Evolutionary conservation across 2,888 invertebrate species (phyloP), one percentile per base, ranked within the genome.

Genomic region (Euspilapteryx auroguttella): DNA sequence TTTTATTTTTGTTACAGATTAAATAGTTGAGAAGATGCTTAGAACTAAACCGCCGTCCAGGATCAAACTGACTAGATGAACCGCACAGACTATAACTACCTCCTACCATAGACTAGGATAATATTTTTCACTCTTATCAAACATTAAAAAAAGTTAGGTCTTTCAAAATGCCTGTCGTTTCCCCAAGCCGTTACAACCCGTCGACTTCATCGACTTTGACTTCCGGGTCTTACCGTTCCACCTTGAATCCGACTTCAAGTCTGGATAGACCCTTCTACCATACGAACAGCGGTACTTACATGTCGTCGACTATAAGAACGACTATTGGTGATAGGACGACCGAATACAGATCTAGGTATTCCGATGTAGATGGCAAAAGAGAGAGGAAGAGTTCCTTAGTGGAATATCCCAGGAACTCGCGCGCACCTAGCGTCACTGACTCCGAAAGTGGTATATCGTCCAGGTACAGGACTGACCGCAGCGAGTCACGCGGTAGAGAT

Each of bases 221-320:
- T 31, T 73, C 79, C 15, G 73, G 81, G 12, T 78, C 80, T 0
- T 76, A 62, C 33, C 39, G 76, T 1, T 64, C 76, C 1, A 62
- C 66, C 0, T 43, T 78, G 7, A 66, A 69, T 24, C 71, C 69
- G 10, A 52, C 79, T 0, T 52, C 76, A 1, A 68, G 66, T 24
- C 46, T 79, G 10, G 80, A 81, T 34, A 75, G 80, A 41, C 80
- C 81, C 0, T 80, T 73, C 43, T 81, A 69, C 39, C 53, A 73
- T 31, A 59, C 65, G 7, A 47, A 57, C 21, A 64, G 75, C 21
- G 69, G 77, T 0, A 64, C 66, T 0, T 76, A 71, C 38, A 61
- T 64, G 2, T 49, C 68, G 0, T 58, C 64, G 0, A 59, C 64
- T 0, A 24, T 61, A 2, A 39, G 66, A 27, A 59, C 42, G 37